These are phyloP conservation scores for Muschampia plurimacula DNA, from an alignment of 2,888 invertebrate genomes.

Conservation along the genomic window DNA sequence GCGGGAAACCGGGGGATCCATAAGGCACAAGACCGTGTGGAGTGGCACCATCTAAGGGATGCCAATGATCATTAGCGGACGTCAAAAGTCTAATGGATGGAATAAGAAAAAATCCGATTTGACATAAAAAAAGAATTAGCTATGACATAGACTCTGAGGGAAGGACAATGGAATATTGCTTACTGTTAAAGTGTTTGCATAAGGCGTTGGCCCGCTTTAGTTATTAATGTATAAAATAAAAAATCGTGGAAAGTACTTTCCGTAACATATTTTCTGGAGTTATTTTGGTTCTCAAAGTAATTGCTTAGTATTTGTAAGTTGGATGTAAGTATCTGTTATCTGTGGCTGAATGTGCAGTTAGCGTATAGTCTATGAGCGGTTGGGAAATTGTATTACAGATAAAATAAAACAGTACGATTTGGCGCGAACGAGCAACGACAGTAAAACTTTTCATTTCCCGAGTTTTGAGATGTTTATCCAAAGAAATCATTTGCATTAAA, in stretches of 20 bases:
- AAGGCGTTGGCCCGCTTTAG: no score
- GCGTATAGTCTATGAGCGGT: constrained; percentile 33
- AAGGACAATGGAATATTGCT: no score
- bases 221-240: not conserved
- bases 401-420: constrained; percentile 38
- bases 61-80: no score
- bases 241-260: not conserved
- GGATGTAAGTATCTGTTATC: constrained; percentile 29
- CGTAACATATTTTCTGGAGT: not conserved
- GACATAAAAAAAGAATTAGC: no score
- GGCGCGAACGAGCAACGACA: constrained; percentile 37
- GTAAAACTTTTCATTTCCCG: constrained; percentile 37
- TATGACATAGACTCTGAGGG: no score
- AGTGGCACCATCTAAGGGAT: no score
- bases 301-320: constrained; percentile 24
- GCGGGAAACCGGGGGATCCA: no score
- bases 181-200: no score
- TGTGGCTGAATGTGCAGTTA: constrained; percentile 37
- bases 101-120: no score
- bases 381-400: constrained; percentile 37
- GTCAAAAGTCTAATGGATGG: no score
- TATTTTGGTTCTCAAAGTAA: constrained; percentile 27
- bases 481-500: constrained; percentile 36
- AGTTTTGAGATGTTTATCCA: constrained; percentile 38
- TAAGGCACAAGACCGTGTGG: no score